Base-by-base conservation (phyloP, 2,888 invertebrate species). In the Yponomeuta cagnagella region DNA sequence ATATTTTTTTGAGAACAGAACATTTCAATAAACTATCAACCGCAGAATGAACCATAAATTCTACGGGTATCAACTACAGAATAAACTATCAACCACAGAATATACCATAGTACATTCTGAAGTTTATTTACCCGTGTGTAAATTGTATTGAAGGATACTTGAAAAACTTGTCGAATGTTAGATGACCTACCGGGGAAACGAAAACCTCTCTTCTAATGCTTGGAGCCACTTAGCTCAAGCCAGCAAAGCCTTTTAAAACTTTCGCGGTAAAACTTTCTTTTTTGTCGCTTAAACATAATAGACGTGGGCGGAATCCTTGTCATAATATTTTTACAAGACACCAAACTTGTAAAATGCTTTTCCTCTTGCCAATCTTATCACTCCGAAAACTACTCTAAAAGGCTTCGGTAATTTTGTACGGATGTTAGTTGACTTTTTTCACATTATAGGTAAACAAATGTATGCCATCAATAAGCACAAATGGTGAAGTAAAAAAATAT, bases 281-380 rank as follows among this genome's bases (percentile, higher is more conserved):
- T 58, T 58, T 15, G 52, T 15, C 52, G 15, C 15, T 58, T 15
- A 58, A 64, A 58, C 48, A 67, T 33, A 37, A 52, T 52, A 43
- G n/a, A 15, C 43, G 65, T 12, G 48, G 64, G 33, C 67, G 65
- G 48, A 23, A 33, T 64, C 65, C 2, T 66, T 48, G 58, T 58
- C 70, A 23, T 63, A 70, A 68, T 67, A 67, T 63, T 67, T 67
- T 70, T 43, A 70, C 67, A 67, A 65, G 70, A 67, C 70, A 67
- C 63, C 66, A 12, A 65, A 65, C 33, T 33, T 65, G 10, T 30
- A 65, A 33, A 31, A 30, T 58, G 3, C 52, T 58, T 58, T 58
- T 3, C 12, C 52, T 58, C 52, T 43, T 23, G 23, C 23, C 23
- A 43, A 58, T 58, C 52, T 58, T 58, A 12, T 58, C 52, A 58